Percentiles rank a stretch among this genome's conserved stretches.
Conservation (phyloP, 2,888 invertebrate genomes). For the Apocheima hispidaria region DNA sequence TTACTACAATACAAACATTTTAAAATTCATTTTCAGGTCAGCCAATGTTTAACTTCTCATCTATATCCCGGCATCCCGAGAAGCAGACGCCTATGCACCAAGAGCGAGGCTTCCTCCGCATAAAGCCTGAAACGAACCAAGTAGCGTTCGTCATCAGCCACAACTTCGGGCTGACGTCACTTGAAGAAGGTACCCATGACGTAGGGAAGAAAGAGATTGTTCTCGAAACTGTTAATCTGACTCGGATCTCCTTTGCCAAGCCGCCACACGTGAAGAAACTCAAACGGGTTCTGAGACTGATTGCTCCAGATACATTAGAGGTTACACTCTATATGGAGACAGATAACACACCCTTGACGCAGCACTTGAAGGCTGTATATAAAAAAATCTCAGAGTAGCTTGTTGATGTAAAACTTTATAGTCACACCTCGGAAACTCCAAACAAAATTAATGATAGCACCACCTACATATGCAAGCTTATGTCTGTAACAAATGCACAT, state of each 20-base stretch:
- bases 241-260: constrained; percentile 83
- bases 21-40: constrained; percentile 72
- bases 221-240: constrained; percentile 77
- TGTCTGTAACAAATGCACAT: too few relatives aligned
- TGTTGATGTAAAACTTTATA: too few relatives aligned
- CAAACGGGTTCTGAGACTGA: constrained; percentile 67
- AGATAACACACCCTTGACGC: constrained; percentile 77
- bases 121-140: constrained; percentile 83
- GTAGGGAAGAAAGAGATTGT: constrained; percentile 73
- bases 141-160: constrained; percentile 86
- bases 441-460: too few relatives aligned
- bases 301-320: constrained; percentile 68
- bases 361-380: constrained; percentile 85
- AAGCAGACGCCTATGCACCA: constrained; percentile 86
- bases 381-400: constrained; percentile 54
- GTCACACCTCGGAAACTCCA: too few relatives aligned
- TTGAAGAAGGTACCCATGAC: constrained; percentile 86
- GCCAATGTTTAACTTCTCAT: constrained; percentile 86
- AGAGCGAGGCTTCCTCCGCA: constrained; percentile 87
- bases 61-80: constrained; percentile 82
- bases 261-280: constrained; percentile 81
- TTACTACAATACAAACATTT: too few relatives aligned
- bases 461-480: too few relatives aligned
- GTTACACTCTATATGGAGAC: constrained; percentile 85
- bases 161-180: constrained; percentile 86